These are phyloP conservation scores for Brachystomella parvula DNA, from an alignment of 1,140 invertebrate species.

Conservation along the genomic window DNA sequence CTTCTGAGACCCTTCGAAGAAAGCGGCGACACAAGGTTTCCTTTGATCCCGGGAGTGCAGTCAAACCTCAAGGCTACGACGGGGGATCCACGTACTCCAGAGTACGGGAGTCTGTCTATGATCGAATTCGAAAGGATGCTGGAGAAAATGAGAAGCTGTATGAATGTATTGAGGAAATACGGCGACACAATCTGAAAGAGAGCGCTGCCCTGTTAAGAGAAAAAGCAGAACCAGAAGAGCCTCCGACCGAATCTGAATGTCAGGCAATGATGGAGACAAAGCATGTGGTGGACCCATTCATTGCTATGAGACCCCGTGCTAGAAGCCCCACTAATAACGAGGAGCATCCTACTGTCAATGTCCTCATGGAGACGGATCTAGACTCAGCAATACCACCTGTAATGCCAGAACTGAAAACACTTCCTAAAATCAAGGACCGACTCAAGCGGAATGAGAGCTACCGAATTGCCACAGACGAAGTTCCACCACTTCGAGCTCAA, in stretches of 20 bases:
- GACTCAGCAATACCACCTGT: constrained; percentile 37
- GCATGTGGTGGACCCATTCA: too few species aligned
- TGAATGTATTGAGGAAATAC: constrained; percentile 37
- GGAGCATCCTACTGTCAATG: constrained; percentile 12
- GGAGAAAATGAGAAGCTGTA: constrained; percentile 34
- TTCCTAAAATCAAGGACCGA: constrained; percentile 43
- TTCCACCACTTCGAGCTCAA: constrained; percentile 1
- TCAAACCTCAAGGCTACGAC: constrained; percentile 45
- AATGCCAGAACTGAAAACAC: constrained; percentile 36
- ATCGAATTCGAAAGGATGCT: constrained; percentile 25
- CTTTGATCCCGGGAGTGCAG: constrained; percentile 70
- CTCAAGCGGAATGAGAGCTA: constrained; percentile 78
- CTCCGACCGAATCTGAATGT: not conserved
- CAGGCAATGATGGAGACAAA: too few species aligned
- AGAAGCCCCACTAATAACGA: too few species aligned
- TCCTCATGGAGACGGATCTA: constrained; percentile 36
- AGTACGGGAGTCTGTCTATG: constrained; percentile 36
- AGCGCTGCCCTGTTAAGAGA: constrained; percentile 28
- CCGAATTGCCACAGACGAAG: constrained; percentile 56
- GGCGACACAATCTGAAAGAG: constrained; percentile 34
- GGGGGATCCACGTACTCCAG: constrained; percentile 22
- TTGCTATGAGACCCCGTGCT: too few species aligned
- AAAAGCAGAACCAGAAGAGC: not conserved
- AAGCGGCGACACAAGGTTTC: constrained; percentile 54
- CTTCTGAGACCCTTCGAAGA: constrained; percentile 72